Conservation (phyloP, 2,113 vertebrate genomes). For the Malurus elegans region DNA sequence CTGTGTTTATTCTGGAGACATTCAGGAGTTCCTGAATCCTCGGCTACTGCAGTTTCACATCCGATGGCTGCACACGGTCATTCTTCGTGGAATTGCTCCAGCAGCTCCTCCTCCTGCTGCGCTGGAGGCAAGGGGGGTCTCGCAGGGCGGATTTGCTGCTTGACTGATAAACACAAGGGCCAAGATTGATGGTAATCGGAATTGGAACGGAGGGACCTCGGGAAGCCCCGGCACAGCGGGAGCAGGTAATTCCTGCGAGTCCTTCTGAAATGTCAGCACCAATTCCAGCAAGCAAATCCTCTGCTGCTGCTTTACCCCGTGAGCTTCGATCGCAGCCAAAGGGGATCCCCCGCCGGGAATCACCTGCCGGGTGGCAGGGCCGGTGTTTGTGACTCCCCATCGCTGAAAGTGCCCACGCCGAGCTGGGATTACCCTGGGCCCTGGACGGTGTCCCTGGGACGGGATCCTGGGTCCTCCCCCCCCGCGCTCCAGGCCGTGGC, state of each 20-base stretch:
- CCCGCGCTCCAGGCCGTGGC: not conserved
- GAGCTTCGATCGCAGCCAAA: not conserved
- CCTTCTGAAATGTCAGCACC: not conserved
- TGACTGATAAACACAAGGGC: not conserved
- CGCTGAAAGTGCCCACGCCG: not conserved
- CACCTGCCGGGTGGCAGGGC: accelerated
- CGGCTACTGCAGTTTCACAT: not conserved
- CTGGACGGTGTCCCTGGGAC: not conserved
- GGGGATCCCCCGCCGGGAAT: not conserved
- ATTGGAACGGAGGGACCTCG: too few relatives aligned
- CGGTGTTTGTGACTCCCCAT: accelerated
- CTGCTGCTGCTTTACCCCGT: not conserved
- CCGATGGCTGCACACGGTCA: not conserved
- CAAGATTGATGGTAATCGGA: not conserved
- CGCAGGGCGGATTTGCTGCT: not conserved
- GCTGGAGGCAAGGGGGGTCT: not conserved
- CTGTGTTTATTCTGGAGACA: not conserved
- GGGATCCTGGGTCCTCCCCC: not conserved
- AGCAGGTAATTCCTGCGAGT: not conserved
- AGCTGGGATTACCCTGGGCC: not conserved
- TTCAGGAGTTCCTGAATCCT: not conserved
- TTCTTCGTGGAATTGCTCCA: not conserved
- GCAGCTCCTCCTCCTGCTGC: not conserved
- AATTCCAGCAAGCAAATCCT: not conserved
- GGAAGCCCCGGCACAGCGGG: not conserved